Conservation (phyloP, 1,140 invertebrate genomes). For the Tetramorium parvispinum region DNA sequence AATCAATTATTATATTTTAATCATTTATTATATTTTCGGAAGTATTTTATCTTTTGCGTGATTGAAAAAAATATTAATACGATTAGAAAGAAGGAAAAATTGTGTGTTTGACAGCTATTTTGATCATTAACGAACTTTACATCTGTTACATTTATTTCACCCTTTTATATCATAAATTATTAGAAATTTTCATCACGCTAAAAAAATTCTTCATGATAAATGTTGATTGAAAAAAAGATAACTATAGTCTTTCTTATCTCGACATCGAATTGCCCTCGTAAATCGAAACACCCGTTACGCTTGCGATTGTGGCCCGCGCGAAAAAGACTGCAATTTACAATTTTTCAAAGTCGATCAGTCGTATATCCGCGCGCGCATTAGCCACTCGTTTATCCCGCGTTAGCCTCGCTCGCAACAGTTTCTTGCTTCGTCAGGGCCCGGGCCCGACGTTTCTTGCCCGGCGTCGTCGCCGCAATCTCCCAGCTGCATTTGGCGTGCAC, state of each 20-base stretch:
- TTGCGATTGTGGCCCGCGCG: no score
- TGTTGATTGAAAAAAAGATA: neutral
- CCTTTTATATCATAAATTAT: neutral
- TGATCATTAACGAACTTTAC: neutral
- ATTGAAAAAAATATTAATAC: neutral
- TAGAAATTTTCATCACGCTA: neutral
- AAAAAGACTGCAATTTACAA: neutral
- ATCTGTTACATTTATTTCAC: neutral
- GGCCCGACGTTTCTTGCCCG: constrained; percentile 38
- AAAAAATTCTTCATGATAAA: neutral
- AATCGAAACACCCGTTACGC: neutral
- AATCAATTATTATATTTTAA: neutral
- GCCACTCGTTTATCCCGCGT: constrained; percentile 27
- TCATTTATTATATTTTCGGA: neutral
- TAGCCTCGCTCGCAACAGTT: constrained; percentile 30
- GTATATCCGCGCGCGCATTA: neutral
- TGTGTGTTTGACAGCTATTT: no score
- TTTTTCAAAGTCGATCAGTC: neutral
- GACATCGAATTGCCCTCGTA: neutral
- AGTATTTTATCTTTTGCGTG: neutral
- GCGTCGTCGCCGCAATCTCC: constrained; percentile 24
- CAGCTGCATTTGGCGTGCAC: constrained; percentile 65
- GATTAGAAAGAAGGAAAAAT: no score
- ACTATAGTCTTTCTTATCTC: neutral
- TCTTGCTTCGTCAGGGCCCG: constrained; percentile 29